phyloP scores from a whole-genome alignment of 2,797 vertebrate species.

The Rhyacichthys aspro region DNA sequence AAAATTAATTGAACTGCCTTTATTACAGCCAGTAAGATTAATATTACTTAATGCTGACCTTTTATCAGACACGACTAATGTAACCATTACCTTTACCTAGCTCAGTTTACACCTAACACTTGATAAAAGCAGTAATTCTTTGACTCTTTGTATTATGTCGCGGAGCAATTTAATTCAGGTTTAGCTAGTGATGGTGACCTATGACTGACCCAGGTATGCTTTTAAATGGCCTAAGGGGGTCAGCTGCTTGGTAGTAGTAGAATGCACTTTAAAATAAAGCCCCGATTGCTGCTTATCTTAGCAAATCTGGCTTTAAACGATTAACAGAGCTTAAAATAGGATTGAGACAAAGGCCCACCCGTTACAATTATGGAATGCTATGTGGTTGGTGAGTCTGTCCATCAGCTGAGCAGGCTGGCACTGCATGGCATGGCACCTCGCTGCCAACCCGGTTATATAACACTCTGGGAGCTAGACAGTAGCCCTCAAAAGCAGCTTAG shows the following conservation, averaged over 20 bases:
- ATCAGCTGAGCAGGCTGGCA: neutral
- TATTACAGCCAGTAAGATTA: no score
- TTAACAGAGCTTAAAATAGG: conserved; percentile 58
- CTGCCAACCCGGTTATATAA: neutral
- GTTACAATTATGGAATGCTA: neutral
- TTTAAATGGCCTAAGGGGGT: conserved; percentile 15
- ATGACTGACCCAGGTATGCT: conserved; percentile 1
- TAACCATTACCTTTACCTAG: no score
- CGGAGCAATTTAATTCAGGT: conserved; percentile 24
- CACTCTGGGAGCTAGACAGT: neutral
- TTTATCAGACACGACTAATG: no score
- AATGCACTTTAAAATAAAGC: conserved; percentile 22
- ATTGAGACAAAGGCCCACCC: conserved; percentile 7
- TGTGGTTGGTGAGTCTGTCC: neutral
- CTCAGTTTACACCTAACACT: no score
- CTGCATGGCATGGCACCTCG: neutral
- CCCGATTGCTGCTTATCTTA: conserved; percentile 35
- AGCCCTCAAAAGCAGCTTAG: conserved; percentile 1
- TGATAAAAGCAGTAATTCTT: no score
- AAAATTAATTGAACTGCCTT: no score
- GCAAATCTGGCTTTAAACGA: conserved; percentile 65
- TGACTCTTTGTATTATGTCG: no score
- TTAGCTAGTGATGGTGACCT: conserved; percentile 16
- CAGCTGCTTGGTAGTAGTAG: neutral
- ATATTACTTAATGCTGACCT: no score